Evolutionary conservation across 1,140 invertebrate species (phyloP), one percentile per base, ranked within the genome.

Genomic region (Drosophila rhopaloa): DNA sequence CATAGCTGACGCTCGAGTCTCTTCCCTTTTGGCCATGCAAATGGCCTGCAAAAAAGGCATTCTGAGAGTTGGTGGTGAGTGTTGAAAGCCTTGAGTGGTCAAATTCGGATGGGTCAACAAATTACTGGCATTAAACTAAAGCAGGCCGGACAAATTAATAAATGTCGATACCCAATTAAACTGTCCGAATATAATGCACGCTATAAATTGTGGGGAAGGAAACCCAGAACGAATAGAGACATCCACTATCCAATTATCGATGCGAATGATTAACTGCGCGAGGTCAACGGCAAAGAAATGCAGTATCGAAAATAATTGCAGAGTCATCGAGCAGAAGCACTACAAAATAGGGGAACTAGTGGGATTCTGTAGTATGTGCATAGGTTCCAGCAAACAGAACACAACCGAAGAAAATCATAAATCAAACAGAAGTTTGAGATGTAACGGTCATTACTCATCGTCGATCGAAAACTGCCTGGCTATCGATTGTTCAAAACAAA

Each of bases 91-190:
- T 81, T 89, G 80, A 89, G 74, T 83, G 51, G 61, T 37, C 43
- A 66, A 71, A 73, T 68, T 74, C 62, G 32, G 44, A 67, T 44
- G 27, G 37, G n/a, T 14, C 54, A 35, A 55, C 47, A 79, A 79
- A 79, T 80, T 65, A 61, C 67, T 11, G 58, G 40, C 37, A 63
- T 66, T 76, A 72, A 50, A 63, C 40, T 62, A 50, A 72, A 62
- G 35, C 16, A 37, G 50, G 55, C 51, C 53, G 48, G 44, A 62
- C 51, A 77, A 89, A 89, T 89, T 81, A 89, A 89, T 89, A 89
- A 81, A 89, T 71, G 73, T 89, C 84, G 81, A 90, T 89, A 75
- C 73, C 60, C 80, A 84, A 89, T 89, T 89, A 89, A 89, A 90
- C 68, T 89, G 84, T 89, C 84, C 51, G 40, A 59, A 57, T 70